phyloP scores from a whole-genome alignment of 2,888 invertebrate genomes.

The Brachyptera risi region DNA sequence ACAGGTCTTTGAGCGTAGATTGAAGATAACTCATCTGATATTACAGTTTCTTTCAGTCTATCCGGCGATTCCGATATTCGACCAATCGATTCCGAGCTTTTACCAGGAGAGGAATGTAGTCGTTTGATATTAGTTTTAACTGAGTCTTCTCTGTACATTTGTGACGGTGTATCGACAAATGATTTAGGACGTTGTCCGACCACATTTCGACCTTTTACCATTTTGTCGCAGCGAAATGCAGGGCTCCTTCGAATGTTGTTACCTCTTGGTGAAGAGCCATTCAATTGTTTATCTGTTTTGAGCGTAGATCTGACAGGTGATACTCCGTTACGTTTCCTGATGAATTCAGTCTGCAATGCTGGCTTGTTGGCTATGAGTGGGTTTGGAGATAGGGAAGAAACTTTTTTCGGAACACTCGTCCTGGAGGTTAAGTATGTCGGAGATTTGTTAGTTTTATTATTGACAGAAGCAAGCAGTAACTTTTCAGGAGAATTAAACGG shows the following conservation, averaged over 20 bases:
- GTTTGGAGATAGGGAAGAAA: too few species aligned
- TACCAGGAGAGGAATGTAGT: conserved; percentile 11
- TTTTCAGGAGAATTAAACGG: background rate
- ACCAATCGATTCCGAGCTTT: background rate
- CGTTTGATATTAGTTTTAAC: conserved; percentile 6
- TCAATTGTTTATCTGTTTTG: background rate
- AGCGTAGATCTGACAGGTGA: background rate
- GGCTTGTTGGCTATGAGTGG: background rate
- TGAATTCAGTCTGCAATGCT: background rate
- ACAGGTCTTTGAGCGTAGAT: too few species aligned
- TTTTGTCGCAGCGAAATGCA: conserved; percentile 49
- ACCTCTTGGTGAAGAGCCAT: conserved; percentile 7
- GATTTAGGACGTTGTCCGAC: conserved; percentile 11
- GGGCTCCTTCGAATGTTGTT: conserved; percentile 45
- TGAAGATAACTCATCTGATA: too few species aligned
- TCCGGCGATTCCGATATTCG: background rate
- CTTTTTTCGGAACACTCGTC: background rate
- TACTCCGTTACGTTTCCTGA: background rate
- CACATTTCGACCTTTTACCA: conserved; percentile 21
- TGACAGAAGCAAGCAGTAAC: background rate
- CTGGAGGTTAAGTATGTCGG: too few species aligned
- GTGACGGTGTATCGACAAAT: background rate
- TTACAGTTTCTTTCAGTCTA: background rate
- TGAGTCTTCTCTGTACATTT: background rate
- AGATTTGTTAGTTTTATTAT: background rate